These are phyloP conservation scores for Globia sparganii DNA, from an alignment of 2,888 invertebrate genomes.

Conservation along the genomic window DNA sequence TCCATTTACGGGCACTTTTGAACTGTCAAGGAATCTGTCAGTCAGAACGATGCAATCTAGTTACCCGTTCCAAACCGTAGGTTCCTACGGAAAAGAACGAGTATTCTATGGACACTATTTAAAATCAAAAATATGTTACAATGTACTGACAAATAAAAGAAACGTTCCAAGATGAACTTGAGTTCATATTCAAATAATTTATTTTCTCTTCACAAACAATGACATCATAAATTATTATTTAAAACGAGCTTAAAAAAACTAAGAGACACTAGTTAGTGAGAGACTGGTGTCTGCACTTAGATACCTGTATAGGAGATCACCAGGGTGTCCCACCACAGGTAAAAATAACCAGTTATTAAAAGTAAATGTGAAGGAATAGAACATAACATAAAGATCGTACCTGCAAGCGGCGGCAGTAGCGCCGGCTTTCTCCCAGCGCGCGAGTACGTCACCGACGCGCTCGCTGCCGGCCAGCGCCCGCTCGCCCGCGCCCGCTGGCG, in stretches of 20 bases:
- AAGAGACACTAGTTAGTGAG: not conserved
- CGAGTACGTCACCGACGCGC: constrained; percentile 98
- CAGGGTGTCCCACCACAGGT: not conserved
- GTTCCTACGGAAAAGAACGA: not conserved
- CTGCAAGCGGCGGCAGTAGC: constrained; percentile 92
- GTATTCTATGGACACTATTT: not conserved
- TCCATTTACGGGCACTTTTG: not conserved
- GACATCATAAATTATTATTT: not conserved
- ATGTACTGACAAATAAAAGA: not conserved
- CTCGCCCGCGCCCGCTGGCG: constrained; percentile 90
- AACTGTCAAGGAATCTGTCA: not conserved
- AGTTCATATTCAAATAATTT: not conserved
- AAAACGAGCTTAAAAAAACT: not conserved
- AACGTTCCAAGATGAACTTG: not conserved
- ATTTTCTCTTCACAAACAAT: not conserved
- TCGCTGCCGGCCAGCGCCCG: constrained; percentile 96
- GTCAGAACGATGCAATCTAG: not conserved
- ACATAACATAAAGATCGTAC: not conserved
- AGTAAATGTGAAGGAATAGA: not conserved
- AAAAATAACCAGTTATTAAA: not conserved
- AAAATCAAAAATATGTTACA: not conserved
- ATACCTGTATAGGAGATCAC: not conserved
- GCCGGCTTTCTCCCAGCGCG: constrained; percentile 97
- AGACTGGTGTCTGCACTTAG: not conserved
- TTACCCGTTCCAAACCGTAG: not conserved